Percentiles rank a stretch among this genome's conserved stretches.
These are phyloP conservation scores for Carterocephalus palaemon DNA, from an alignment of 2,888 invertebrate species.

Conservation along the genomic window DNA sequence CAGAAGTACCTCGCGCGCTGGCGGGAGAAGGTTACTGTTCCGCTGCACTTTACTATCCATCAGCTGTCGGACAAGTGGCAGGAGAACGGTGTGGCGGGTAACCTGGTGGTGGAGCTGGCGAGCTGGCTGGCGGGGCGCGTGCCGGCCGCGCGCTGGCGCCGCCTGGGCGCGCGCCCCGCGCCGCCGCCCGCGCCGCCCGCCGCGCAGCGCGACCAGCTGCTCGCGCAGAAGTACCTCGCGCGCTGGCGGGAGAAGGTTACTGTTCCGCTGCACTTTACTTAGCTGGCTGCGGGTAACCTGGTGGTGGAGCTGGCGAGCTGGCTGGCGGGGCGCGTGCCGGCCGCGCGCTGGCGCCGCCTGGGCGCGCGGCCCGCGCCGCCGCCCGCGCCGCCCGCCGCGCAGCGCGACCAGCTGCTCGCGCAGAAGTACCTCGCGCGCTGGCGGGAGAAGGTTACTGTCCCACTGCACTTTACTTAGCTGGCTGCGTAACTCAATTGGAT, in stretches of 20 bases:
- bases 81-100: conserved; percentile 34
- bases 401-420: conserved; percentile 56
- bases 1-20: conserved; percentile 65
- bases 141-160: conserved; percentile 62
- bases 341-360: no score
- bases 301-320: no score
- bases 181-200: conserved; percentile 33
- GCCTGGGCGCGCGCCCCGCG: conserved; percentile 41
- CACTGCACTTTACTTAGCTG: no score
- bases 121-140: conserved; percentile 73
- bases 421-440: conserved; percentile 65
- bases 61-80: conserved; percentile 2
- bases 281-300: no score
- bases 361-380: conserved; percentile 33
- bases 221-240: no score
- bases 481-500: no score
- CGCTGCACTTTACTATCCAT: no score
- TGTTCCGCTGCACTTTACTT: no score
- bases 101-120: conserved; percentile 73
- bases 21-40: conserved; percentile 56
- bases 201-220: no score
- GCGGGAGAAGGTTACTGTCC: conserved; percentile 56
- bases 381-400: conserved; percentile 28
- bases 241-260: no score
- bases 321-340: no score